Conservation (phyloP, 2,113 vertebrate genomes). For the Hystrix cristata region DNA sequence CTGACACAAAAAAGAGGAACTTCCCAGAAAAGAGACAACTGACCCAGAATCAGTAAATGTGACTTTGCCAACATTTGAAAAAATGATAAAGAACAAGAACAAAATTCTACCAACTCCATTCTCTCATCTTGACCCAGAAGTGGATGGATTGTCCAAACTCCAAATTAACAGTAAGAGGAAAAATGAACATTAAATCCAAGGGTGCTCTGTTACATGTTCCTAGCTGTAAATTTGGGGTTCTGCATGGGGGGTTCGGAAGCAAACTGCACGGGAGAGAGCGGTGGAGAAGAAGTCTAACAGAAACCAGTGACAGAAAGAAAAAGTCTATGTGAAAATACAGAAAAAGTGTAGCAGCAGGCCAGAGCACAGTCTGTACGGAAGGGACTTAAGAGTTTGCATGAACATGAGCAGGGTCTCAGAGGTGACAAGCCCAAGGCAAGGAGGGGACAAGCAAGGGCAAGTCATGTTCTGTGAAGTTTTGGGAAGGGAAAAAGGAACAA, state of each 20-base stretch:
- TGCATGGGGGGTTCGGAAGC: neutral
- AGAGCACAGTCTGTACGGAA: neutral
- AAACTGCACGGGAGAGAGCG: neutral
- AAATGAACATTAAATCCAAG: neutral
- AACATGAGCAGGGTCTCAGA: neutral
- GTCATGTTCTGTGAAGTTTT: neutral
- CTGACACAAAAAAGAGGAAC: too few relatives aligned
- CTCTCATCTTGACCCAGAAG: neutral
- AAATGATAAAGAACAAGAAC: neutral
- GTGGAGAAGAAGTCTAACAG: neutral
- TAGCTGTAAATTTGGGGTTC: neutral
- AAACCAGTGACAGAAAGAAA: neutral
- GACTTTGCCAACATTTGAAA: neutral
- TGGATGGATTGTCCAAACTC: neutral
- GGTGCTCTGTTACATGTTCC: neutral
- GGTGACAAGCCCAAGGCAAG: neutral
- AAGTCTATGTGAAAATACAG: neutral
- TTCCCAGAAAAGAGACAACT: neutral
- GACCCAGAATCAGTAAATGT: neutral
- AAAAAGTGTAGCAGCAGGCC: neutral
- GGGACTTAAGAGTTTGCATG: neutral
- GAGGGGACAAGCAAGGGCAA: neutral
- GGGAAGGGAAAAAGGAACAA: neutral
- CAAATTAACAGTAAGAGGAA: neutral
- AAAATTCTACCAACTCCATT: neutral